Conservation (phyloP, 2,797 vertebrate species). For the Cyclura pinguis region DNA sequence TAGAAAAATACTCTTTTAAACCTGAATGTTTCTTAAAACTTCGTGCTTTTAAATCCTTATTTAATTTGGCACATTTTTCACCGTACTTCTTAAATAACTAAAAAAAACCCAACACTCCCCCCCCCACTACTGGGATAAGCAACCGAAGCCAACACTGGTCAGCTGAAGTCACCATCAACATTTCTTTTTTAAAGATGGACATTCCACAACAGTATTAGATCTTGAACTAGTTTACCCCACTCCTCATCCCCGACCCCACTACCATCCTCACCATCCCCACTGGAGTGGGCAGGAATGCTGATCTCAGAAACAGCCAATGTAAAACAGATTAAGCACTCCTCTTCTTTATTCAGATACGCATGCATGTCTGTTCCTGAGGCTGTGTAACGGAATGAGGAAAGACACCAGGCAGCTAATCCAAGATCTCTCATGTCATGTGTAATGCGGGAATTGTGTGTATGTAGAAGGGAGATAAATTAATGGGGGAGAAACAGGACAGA, state of each 20-base stretch:
- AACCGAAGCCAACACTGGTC: background rate
- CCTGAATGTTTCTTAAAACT: background rate
- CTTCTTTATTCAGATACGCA: too few relatives aligned
- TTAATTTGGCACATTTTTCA: too few relatives aligned
- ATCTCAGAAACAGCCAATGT: background rate
- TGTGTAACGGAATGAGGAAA: background rate
- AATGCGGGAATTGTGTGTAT: background rate
- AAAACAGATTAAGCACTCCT: background rate
- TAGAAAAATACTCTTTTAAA: background rate
- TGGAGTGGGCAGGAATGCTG: background rate
- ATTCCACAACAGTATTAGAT: background rate
- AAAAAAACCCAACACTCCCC: too few relatives aligned
- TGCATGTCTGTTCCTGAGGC: too few relatives aligned
- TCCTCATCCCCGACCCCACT: background rate
- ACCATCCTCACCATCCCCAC: background rate
- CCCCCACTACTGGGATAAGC: too few relatives aligned
- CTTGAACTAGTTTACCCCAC: background rate
- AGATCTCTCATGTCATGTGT: background rate
- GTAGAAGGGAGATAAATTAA: background rate
- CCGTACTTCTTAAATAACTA: too few relatives aligned
- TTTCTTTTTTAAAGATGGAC: background rate
- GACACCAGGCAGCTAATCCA: background rate
- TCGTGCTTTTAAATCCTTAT: background rate
- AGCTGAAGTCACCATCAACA: background rate
- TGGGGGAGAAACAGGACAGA: background rate